Evolutionary conservation across 2,797 vertebrate species (phyloP), one percentile per base, ranked within the genome.

Genomic region (Nyctibius grandis): DNA sequence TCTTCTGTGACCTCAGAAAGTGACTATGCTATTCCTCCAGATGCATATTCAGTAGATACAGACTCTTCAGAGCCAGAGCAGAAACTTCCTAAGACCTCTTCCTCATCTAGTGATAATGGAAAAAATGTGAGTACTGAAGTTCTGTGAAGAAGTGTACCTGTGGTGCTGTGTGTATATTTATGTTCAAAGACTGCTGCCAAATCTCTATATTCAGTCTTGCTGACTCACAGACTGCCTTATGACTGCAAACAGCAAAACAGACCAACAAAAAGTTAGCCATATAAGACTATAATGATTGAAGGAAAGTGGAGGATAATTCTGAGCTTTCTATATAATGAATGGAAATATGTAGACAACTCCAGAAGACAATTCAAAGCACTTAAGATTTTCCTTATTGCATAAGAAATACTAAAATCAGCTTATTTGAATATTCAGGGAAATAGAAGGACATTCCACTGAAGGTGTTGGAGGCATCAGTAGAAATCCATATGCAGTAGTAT

Each of bases 11-110:
- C 99, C 26, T 99, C 99, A 11, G 99, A 99, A 97, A 98, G 99
- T 26, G 99, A 99, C 94, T 99, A 99, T 12, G 99, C 99, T 85
- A 99, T 99, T 96, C 99, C 99, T 42, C 99, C 99, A 13, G 99
- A 99, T 68, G 99, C 99, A 64, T 99, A 99, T 97, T 99, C 98
- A 95, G 98, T 99, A 15, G 99, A 99, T 96, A 98, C 98, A 2
- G 99, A 99, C 91, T 99, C 97, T 92, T 99, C 98, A 1, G 99
- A 99, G 95, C 99, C 99, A 0, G 99, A 99, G 95, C 99, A 99
- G 94, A 99, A 99, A 96, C 98, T 99, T 60, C 99, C 98, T 25
- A 99, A 99, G 97, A 99, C 99, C 48, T 99, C 98, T 77, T 99
- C 98, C 5, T 98, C 98, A 56, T 97, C 98, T 97, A 98, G 98